Base-by-base conservation (phyloP, 1,140 invertebrate species). In the Drosophila ercepeae region DNA sequence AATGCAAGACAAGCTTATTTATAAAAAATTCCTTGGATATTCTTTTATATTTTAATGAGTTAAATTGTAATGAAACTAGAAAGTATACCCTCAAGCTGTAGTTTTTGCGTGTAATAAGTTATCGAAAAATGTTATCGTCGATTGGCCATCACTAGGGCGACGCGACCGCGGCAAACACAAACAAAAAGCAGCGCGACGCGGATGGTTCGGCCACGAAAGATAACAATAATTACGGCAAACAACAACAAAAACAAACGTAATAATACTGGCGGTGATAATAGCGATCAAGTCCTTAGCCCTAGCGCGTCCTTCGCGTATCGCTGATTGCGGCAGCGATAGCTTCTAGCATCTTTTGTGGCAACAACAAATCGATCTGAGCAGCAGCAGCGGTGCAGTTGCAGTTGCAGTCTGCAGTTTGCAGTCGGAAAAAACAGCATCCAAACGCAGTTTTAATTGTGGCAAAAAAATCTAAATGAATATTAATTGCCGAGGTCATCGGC, bases 401-500 rank as follows among this genome's bases (percentile, higher is more conserved):
- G 11, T 2, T n/a, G 16, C 49, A 51, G 32, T 41, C 27, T 64
- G 16, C 59, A 65, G 34, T 65, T 23, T 23, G n/a, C n/a, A 48
- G 13, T 14, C 36, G 14, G 23, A 19, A 2, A 39, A 21, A 54
- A 41, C 18, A 25, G 45, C 51, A n/a, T n/a, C n/a, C n/a, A 55
- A 39, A 50, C 27, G 29, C 36, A 46, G 27, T 41, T 41, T 55
- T 64, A 65, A 74, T 58, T 74, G 48, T 48, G 34, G 42, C 50
- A 21, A 51, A 70, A 64, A 55, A 41, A 58, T 21, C 42, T 74
- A 74, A 74, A 86, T 86, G 81, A 88, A 86, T 81, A 88, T 86
- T 88, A 86, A 84, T 84, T 79, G 76, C 67, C 72, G 77, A 77
- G 78, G 77, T 81, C 72, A 72, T 53, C 71, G 7, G 45, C 45